Evolutionary conservation across 2,888 invertebrate species (phyloP).

Genomic region (Drosophila cracens): DNA sequence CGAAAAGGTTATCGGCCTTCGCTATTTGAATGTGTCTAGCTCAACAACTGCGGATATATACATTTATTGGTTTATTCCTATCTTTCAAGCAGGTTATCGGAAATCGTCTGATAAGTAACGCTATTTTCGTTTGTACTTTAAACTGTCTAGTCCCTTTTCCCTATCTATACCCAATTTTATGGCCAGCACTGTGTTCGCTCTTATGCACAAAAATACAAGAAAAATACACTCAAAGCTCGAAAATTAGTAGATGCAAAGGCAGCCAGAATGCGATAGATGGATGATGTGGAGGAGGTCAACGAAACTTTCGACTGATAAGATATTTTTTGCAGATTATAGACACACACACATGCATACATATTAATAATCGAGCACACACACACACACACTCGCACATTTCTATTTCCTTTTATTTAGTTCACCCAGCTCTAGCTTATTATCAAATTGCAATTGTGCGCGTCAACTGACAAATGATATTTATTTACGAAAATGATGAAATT

Average conservation of each 20-base stretch:
- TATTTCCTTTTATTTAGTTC: conserved; percentile 12
- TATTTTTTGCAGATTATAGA: conserved; percentile 46
- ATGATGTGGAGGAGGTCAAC: conserved; percentile 50
- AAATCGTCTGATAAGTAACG: conserved; percentile 6
- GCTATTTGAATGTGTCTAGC: conserved; percentile 3
- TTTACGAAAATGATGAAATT: conserved; percentile 14
- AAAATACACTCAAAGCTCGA: neutral
- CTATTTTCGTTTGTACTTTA: conserved; percentile 9
- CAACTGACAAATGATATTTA: neutral
- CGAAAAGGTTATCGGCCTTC: conserved; percentile 8
- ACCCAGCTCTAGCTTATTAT: conserved; percentile 15
- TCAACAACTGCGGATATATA: neutral
- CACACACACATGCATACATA: conserved; percentile 22
- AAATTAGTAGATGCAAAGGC: conserved; percentile 35
- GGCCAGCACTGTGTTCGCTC: neutral
- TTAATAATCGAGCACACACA: conserved; percentile 25
- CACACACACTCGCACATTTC: conserved; percentile 13
- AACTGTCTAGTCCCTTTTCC: neutral
- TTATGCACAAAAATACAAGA: neutral
- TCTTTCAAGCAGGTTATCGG: conserved; percentile 11
- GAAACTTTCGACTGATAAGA: conserved; percentile 63
- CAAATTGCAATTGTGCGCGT: conserved; percentile 4
- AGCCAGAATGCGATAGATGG: conserved; percentile 33
- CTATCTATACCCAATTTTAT: neutral
- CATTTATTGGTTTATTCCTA: neutral